Evolutionary conservation across 2,797 vertebrate genomes (phyloP), one percentile per base, ranked within the genome.

Genomic region (Eremophila alpestris): DNA sequence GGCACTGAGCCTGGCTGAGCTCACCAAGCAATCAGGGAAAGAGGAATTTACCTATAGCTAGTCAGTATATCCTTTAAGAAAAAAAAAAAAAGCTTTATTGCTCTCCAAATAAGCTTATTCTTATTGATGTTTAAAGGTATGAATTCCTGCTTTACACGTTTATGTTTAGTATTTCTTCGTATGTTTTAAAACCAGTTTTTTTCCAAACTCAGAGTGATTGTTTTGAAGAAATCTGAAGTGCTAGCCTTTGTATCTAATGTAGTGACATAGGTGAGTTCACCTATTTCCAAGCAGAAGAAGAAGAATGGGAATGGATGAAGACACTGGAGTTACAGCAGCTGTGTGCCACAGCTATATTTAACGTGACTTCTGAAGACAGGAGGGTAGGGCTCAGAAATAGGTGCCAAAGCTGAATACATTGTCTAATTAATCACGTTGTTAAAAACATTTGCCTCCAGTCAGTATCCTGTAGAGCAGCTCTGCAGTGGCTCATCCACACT

Each of bases 1-100:
- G 99, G 93, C 99, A 99, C 98, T 99, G 98, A 99, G 87, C 74
- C 71, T 91, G 79, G 36, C n/a, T 73, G 30, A 75, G 64, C 83
- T 85, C 83, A 81, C 29, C 64, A 94, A 95, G 95, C 59, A 89
- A 96, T 96, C 92, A 95, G 95, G 94, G 95, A 96, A 96, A 96
- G 74, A 94, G 64, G 32, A 92, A 84, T 94, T 96, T 96, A 94
- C 95, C 63, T 93, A 86, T 93, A 95, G 90, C 70, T 96, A 92
- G 91, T 92, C 84, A 85, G 71, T 93, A 91, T 95, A 67, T 76
- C 73, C 81, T 90, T 96, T 29, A 11, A 38, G 38, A 41, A 93
- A 91, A 76, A 88, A 38, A 71, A 87, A 80, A 89, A 92, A 96
- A 96, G 86, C 93, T 94, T 96, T 97, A 95, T 96, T 93, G 95